Percentiles rank a stretch among this genome's conserved stretches.
These are phyloP conservation scores for Phylloscopus trochilus DNA, from an alignment of 2,113 vertebrate species.

Conservation along the genomic window DNA sequence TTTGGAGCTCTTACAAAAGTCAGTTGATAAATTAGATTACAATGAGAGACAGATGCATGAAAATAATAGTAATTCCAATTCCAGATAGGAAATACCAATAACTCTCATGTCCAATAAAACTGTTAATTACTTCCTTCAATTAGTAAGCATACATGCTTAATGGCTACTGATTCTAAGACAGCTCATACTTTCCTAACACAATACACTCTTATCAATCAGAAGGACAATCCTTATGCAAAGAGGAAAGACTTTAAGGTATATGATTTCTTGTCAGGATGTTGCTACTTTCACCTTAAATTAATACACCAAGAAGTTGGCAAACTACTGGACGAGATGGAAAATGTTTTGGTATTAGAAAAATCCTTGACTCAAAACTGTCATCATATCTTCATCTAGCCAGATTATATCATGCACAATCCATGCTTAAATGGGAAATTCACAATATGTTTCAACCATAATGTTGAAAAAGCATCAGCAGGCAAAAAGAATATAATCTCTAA, in stretches of 20 bases:
- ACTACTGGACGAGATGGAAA: neutral
- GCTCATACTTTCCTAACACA: neutral
- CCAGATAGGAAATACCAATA: neutral
- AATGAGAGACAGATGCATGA: neutral
- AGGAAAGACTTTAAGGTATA: neutral
- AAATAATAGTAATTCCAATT: neutral
- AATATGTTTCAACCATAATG: neutral
- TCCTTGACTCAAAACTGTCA: neutral
- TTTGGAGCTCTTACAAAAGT: neutral
- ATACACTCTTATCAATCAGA: neutral
- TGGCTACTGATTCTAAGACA: neutral
- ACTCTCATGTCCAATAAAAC: neutral
- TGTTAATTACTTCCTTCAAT: neutral
- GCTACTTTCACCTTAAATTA: neutral
- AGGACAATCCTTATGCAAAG: neutral
- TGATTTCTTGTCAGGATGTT: neutral
- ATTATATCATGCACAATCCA: neutral
- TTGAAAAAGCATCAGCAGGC: constrained; percentile 1
- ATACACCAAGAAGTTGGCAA: neutral
- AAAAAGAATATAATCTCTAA: constrained; percentile 48
- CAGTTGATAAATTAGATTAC: neutral
- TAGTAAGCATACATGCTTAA: neutral
- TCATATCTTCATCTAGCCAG: neutral
- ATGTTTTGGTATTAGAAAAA: neutral
- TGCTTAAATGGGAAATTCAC: neutral